Evolutionary conservation across 2,797 vertebrate species (phyloP), one percentile per base, ranked within the genome.

Genomic region (Todus mexicanus): DNA sequence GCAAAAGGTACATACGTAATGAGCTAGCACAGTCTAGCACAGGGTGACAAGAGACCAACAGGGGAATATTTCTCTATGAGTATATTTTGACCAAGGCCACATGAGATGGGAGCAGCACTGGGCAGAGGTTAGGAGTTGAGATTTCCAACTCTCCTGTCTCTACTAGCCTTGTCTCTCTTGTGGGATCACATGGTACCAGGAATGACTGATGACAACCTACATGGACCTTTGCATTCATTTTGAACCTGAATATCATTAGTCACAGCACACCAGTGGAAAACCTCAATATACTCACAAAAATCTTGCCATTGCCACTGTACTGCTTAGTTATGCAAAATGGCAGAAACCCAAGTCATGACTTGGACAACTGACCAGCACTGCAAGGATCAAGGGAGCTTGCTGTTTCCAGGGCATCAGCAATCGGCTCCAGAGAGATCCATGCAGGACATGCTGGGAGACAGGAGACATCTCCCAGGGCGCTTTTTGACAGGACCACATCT

Each of bases 21-120:
- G 6, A 88, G 38, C 64, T 79, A 61, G 4, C 56, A 64, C 56
- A 64, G 60, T 8, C 70, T 42, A 80, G 70, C 54, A 81, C 7
- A 26, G 43, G 43, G 15, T 26, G 75, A 79, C 48, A 75, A 35
- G 57, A 89, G 26, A 65, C 12, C 48, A 69, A n/a, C 22, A 61
- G 29, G 2, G 9, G 42, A 69, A 19, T 37, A 45, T 73, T 92
- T 61, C 26, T 70, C 20, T 56, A 3, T 16, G 53, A 61, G 35
- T 77, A 51, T 59, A 45, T 57, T 76, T 89, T 89, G 54, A 20
- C 31, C 12, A 21, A 35, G 42, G 42, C 25, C n/a, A 66, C 42
- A 20, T 26, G n/a, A 75, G 76, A 71, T 17, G 45, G 42, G 20
- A 0, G 0, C 23, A 47, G 31, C 48, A 12, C 1, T 1, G 37